Percentiles rank a stretch among this genome's conserved stretches.
phyloP scores from a whole-genome alignment of 2,113 vertebrate species.

The Toxotes jaculatrix region DNA sequence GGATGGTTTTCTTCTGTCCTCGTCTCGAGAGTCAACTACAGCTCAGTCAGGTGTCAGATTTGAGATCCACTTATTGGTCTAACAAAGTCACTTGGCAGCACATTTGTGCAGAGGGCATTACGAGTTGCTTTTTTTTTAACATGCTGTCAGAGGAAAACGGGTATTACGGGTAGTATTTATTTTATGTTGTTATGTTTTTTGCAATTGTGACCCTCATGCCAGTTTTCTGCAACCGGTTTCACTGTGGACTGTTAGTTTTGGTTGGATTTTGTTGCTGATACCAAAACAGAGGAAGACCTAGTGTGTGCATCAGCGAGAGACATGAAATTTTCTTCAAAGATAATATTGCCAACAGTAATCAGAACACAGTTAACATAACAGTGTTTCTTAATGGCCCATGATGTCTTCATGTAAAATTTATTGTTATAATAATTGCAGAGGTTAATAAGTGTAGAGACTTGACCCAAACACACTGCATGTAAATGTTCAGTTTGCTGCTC shows the following conservation, averaged over 20 bases:
- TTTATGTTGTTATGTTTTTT: neutral
- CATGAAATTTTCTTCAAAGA: neutral
- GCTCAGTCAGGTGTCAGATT: neutral
- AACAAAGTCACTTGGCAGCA: neutral
- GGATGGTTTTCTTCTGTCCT: too few relatives aligned
- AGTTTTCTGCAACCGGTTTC: neutral
- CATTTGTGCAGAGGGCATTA: neutral
- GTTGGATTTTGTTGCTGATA: neutral
- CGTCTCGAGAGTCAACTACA: neutral
- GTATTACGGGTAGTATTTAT: too few relatives aligned
- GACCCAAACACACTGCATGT: neutral
- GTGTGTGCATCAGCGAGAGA: neutral
- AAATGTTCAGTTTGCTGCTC: conserved; percentile 20
- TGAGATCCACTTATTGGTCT: neutral
- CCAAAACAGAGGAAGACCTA: neutral
- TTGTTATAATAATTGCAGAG: neutral
- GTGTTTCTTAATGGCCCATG: neutral
- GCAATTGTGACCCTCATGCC: neutral
- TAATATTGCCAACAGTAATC: neutral
- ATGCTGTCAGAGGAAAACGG: neutral
- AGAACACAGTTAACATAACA: neutral
- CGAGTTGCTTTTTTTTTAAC: too few relatives aligned
- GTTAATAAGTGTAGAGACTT: neutral
- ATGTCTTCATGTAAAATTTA: neutral
- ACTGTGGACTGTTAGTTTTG: conserved; percentile 1